Percentiles rank a stretch among this genome's conserved stretches.
These are phyloP conservation scores for Falcaria lacertinaria DNA, from an alignment of 2,888 invertebrate genomes.

Conservation along the genomic window DNA sequence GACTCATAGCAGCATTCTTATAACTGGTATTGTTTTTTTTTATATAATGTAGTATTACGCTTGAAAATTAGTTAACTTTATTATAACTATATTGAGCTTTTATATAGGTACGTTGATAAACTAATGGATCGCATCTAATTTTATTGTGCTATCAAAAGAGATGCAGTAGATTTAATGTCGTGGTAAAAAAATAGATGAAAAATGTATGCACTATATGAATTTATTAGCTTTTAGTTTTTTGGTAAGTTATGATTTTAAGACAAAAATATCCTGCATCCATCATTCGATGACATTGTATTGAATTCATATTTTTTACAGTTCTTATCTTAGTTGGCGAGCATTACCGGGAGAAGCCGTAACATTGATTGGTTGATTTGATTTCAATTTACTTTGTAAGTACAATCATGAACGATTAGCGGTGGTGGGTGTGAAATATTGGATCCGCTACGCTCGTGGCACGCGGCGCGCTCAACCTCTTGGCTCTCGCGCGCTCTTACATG, in stretches of 20 bases:
- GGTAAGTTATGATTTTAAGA: neutral
- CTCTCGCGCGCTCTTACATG: constrained; percentile 9
- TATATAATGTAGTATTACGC: no score
- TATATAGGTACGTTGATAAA: no score
- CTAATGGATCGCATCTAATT: no score
- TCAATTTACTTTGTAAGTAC: constrained; percentile 58
- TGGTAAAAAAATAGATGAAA: no score
- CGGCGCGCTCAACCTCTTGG: constrained; percentile 46
- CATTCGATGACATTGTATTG: neutral
- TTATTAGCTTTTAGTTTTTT: neutral
- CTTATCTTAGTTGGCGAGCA: constrained; percentile 1
- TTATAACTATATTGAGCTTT: no score
- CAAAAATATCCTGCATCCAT: neutral
- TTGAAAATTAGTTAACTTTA: no score
- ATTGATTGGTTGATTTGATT: constrained; percentile 36
- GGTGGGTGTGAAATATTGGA: constrained; percentile 69
- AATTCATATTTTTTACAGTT: neutral
- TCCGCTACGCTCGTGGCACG: constrained; percentile 64
- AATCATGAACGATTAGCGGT: constrained; percentile 65
- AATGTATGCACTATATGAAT: no score
- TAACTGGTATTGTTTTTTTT: no score
- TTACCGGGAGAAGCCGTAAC: constrained; percentile 12
- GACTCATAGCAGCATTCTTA: no score
- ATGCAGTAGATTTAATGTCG: no score
- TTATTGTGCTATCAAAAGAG: no score